A percentile compares a stretch with the other conserved stretches of the same genome.
Conservation (phyloP, 2,797 vertebrate genomes). For the Selene dorsalis region DNA sequence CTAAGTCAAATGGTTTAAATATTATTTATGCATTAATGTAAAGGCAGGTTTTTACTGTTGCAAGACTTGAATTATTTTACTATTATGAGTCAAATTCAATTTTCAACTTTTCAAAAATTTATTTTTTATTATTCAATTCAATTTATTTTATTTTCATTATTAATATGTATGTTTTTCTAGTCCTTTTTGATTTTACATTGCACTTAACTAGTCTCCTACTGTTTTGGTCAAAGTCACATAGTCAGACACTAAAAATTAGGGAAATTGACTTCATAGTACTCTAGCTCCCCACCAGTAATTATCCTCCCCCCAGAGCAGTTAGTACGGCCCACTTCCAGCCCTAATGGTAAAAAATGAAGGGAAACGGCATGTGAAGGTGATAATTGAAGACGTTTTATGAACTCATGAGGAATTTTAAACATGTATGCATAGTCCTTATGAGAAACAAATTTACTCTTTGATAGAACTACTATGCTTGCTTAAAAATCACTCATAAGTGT, state of each 20-base stretch:
- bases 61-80: not conserved
- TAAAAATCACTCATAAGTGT: not conserved
- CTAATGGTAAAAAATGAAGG: not conserved
- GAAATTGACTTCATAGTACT: conserved; percentile 11
- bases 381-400: not conserved
- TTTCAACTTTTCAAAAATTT: no score
- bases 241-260: not conserved
- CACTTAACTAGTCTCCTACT: not conserved
- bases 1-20: no score
- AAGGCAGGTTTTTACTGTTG: not conserved
- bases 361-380: not conserved
- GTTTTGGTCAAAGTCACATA: not conserved
- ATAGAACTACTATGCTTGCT: not conserved
- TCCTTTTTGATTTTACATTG: not conserved
- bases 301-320: not conserved
- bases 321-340: not conserved
- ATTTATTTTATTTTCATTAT: not conserved
- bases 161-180: not conserved
- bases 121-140: not conserved
- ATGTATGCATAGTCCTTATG: not conserved
- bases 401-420: not conserved
- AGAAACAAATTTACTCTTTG: not conserved
- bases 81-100: not conserved
- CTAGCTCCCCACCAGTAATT: conserved; percentile 11
- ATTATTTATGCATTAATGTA: not conserved